Conservation (phyloP, 2,797 vertebrate species). For the Knipowitschia caucasica region DNA sequence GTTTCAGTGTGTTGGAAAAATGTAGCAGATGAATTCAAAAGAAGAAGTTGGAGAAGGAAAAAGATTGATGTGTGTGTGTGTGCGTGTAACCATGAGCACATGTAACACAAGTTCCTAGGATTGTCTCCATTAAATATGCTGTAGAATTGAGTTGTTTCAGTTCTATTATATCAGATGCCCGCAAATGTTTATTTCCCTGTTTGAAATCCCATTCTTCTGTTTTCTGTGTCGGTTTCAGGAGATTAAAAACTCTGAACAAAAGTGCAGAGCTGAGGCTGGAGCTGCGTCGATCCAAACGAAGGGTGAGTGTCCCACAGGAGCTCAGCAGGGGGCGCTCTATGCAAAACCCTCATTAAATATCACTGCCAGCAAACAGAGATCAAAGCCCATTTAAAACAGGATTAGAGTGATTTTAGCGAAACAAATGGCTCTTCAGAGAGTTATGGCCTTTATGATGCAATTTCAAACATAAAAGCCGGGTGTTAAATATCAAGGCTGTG, state of each 20-base stretch:
- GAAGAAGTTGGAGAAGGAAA: no score
- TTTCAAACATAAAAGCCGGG: background rate
- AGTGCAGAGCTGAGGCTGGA: constrained; percentile 84
- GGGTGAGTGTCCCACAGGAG: constrained; percentile 61
- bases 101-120: no score
- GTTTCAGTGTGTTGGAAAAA: no score
- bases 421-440: background rate
- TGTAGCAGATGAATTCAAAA: no score
- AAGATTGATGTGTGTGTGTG: no score
- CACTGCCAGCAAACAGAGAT: background rate
- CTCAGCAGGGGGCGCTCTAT: background rate
- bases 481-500: background rate
- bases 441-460: background rate
- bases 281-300: constrained; percentile 69
- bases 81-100: no score
- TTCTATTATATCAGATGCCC: no score
- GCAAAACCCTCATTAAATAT: background rate
- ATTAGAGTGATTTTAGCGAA: background rate
- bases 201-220: background rate
- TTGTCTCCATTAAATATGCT: no score
- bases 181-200: no score
- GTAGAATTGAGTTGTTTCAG: no score
- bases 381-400: background rate
- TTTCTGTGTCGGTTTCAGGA: constrained; percentile 56
- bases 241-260: constrained; percentile 85